Evolutionary conservation across 2,113 vertebrate species (phyloP).

Genomic region (Gopherus flavomarginatus): DNA sequence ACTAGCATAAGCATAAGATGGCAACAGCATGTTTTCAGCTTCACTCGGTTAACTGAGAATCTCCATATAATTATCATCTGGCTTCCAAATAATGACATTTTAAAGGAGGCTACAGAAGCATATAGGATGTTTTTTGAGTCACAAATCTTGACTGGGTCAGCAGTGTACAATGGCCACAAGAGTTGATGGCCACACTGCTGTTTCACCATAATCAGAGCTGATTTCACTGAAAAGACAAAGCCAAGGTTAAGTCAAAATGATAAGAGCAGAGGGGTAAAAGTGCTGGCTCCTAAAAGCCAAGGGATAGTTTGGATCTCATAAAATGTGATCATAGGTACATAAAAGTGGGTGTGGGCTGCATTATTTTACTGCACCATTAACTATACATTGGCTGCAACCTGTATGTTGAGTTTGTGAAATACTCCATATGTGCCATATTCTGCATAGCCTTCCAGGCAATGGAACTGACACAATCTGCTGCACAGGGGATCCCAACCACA

Average conservation of each 20-base stretch:
- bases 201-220: not conserved
- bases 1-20: not conserved
- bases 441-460: not conserved
- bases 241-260: not conserved
- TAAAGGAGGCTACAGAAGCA: not conserved
- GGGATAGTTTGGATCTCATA: not conserved
- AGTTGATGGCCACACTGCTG: not conserved
- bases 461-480: not conserved
- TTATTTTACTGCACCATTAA: not conserved
- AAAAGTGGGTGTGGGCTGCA: not conserved
- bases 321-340: not conserved
- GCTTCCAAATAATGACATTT: not conserved
- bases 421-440: not conserved
- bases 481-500: not conserved
- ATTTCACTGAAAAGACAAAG: not conserved
- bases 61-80: not conserved
- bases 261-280: not conserved
- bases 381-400: fast-evolving
- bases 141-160: not conserved
- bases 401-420: not conserved
- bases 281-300: not conserved
- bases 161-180: not conserved
- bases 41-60: not conserved
- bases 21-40: not conserved
- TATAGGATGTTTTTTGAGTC: not conserved